Base-by-base conservation (phyloP, 2,797 vertebrate species). In the Sebastiscus tertius region DNA sequence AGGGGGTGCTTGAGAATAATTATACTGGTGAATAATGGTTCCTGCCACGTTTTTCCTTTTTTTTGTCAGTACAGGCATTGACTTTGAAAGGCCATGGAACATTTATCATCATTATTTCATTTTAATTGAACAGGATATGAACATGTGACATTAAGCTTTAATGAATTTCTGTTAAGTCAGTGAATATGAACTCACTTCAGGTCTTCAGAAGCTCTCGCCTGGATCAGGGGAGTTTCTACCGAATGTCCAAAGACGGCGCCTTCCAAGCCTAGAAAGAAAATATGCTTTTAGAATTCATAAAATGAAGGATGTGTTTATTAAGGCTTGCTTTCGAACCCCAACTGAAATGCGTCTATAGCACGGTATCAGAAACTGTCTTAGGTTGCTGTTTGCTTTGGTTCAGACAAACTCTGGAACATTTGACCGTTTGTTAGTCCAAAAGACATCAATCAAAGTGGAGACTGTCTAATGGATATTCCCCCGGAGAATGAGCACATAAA, bases 171-270 rank as follows among this genome's bases (percentile, higher is more conserved):
- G 65, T 68, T 69, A 66, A 89, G 77, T 80, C 61, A 58, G 16
- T 88, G 68, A 81, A 81, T 69, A 67, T 76, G 67, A 84, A 87
- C 96, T 95, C 94, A 98, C 97, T 95, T 97, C 82, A 98, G 96
- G 83, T 98, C 97, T 95, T 98, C 96, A 73, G 96, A 96, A 64
- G 95, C 94, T 56, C 95, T 96, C 79, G 97, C 96, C 94, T 94
- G 96, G 96, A 98, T 96, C 85, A 97, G 96, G 1, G 97, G 97
- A 24, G 97, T 98, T 92, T 98, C 97, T 20, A 98, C 96, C 39
- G 97, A 98, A 58, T 96, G 96, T 42, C 96, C 96, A 75, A 98
- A 98, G 24, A 97, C 95, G 14, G 97, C 97, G 71, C 97, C 97
- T 91, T 98, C 97, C 0, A 96, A 96, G 76, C 97, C 97, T 98